These are phyloP conservation scores for Ephestia elutella DNA, from an alignment of 1,140 invertebrate species.

Conservation along the genomic window DNA sequence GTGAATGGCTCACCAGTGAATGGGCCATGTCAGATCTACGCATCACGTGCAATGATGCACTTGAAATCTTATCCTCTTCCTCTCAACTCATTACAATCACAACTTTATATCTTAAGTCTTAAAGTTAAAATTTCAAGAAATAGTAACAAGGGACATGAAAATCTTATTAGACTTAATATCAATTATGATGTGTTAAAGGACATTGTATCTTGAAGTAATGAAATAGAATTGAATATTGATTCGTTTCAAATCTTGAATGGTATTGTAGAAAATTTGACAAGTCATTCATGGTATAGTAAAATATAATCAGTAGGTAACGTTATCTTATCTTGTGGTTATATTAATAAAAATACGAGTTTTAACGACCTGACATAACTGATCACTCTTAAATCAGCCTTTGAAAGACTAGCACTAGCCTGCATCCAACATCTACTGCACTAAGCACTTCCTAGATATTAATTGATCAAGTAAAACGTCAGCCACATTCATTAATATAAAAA, in stretches of 20 bases:
- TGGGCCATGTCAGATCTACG: conserved; percentile 1
- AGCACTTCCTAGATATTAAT: too few relatives aligned
- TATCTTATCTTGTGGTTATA: not conserved
- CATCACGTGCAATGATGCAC: conserved; percentile 4
- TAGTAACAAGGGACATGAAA: not conserved
- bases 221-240: not conserved
- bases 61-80: not conserved
- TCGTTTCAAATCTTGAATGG: not conserved
- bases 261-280: not conserved
- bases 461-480: too few relatives aligned
- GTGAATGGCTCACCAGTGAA: not conserved
- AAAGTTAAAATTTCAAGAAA: not conserved
- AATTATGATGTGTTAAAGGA: not conserved
- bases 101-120: not conserved
- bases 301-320: not conserved
- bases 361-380: too few relatives aligned
- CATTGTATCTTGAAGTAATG: not conserved
- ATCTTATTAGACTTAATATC: not conserved
- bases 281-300: not conserved
- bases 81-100: not conserved
- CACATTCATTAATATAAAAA: too few relatives aligned
- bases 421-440: too few relatives aligned
- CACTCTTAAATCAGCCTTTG: too few relatives aligned
- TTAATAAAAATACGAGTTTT: too few relatives aligned
- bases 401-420: too few relatives aligned